Conservation (phyloP, 2,113 vertebrate genomes). For the Xiphorhynchus elegans region DNA sequence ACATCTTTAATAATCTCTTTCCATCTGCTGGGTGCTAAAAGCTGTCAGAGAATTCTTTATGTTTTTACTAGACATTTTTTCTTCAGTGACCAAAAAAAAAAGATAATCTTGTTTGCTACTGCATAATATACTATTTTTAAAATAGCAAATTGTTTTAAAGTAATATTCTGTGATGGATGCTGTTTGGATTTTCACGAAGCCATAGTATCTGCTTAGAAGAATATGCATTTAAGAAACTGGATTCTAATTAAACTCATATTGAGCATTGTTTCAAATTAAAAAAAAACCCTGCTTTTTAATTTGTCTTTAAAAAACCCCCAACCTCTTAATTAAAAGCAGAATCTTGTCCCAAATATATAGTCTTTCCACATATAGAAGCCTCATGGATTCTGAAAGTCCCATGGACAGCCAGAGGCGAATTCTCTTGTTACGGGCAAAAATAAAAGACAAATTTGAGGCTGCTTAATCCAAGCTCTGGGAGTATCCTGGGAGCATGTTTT, state of each 20-base stretch:
- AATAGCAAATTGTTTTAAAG: background rate
- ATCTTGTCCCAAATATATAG: background rate
- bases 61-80: background rate
- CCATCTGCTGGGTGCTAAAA: background rate
- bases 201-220: background rate
- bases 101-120: background rate
- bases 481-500: background rate
- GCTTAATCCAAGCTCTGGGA: background rate
- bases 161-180: background rate
- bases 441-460: conserved; percentile 11
- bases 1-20: background rate
- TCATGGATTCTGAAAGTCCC: background rate
- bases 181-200: background rate
- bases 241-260: background rate
- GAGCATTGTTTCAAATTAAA: background rate
- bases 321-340: background rate
- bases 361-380: background rate
- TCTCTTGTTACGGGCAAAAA: conserved; percentile 10
- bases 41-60: background rate
- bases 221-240: background rate
- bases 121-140: background rate
- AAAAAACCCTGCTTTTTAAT: background rate
- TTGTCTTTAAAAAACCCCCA: background rate
- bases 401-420: background rate
- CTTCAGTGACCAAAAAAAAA: background rate